A percentile compares a stretch with the other conserved stretches of the same genome.
Evolutionary conservation across 2,113 vertebrate genomes (phyloP).

Genomic region (Grus americana): DNA sequence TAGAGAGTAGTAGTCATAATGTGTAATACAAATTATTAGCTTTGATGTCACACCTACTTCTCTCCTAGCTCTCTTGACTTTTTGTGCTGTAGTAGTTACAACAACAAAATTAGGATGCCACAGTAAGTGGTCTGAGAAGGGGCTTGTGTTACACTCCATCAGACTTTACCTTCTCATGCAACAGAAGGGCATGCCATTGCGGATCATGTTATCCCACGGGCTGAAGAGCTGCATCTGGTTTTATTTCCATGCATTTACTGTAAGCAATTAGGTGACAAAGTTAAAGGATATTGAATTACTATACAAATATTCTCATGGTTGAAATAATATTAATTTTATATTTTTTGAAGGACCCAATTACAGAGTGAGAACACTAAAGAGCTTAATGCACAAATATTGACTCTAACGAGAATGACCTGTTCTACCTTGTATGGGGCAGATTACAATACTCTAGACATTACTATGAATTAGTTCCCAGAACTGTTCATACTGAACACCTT

Average conservation of each 20-base stretch:
- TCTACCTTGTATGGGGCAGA: neutral
- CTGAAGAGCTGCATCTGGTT: neutral
- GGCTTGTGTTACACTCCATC: neutral
- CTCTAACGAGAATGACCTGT: neutral
- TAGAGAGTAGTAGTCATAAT: neutral
- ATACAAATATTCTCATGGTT: neutral
- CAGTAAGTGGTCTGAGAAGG: neutral
- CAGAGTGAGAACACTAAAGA: neutral
- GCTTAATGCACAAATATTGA: neutral
- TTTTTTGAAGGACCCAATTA: neutral
- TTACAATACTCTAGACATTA: neutral
- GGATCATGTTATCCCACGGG: neutral
- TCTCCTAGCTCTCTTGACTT: neutral
- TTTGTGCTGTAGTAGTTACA: neutral
- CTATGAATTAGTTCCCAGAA: neutral
- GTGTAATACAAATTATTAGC: neutral
- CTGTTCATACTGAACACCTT: neutral
- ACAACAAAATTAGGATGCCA: neutral
- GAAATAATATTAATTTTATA: neutral
- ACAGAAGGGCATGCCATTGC: neutral
- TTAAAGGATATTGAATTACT: neutral
- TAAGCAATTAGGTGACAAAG: neutral
- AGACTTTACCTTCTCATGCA: neutral
- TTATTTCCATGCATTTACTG: neutral
- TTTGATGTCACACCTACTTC: conserved; percentile 15